These are phyloP conservation scores for Sanderia malayensis DNA, from an alignment of 30 jellyfish, hydroid and myxozoan species.

Conservation along the genomic window DNA sequence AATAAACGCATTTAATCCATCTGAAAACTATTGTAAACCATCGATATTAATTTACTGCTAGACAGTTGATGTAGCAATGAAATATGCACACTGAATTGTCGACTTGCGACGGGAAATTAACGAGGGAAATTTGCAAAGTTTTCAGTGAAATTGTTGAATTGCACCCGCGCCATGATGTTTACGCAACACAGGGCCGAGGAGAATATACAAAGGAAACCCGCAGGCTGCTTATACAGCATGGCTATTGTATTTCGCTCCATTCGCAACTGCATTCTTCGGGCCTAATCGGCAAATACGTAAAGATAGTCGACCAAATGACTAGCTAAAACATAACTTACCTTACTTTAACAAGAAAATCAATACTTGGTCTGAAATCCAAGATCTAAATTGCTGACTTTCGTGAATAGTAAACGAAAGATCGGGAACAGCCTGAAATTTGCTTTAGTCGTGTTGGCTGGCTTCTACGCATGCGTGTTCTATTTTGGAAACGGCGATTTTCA, in stretches of 20 bases:
- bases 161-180: conserved; percentile 48
- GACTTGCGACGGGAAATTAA: background rate
- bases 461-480: conserved; percentile 71
- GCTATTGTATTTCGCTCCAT: conserved; percentile 5
- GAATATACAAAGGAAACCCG: too few species aligned
- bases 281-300: conserved; percentile 3
- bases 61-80: background rate
- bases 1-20: background rate
- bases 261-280: background rate
- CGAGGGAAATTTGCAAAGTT: too few species aligned
- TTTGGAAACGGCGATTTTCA: conserved; percentile 45
- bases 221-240: conserved; percentile 22
- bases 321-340: conserved; percentile 24
- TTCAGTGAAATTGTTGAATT: too few species aligned
- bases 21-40: background rate
- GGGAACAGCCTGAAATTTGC: conserved; percentile 18
- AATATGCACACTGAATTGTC: background rate
- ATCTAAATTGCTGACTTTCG: background rate
- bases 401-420: background rate
- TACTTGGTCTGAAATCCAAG: background rate
- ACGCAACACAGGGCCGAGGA: too few species aligned
- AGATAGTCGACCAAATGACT: background rate
- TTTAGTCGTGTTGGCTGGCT: background rate
- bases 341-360: background rate
- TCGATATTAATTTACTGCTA: background rate